phyloP scores from a whole-genome alignment of 2,888 invertebrate genomes.

The Hypena proboscidalis region DNA sequence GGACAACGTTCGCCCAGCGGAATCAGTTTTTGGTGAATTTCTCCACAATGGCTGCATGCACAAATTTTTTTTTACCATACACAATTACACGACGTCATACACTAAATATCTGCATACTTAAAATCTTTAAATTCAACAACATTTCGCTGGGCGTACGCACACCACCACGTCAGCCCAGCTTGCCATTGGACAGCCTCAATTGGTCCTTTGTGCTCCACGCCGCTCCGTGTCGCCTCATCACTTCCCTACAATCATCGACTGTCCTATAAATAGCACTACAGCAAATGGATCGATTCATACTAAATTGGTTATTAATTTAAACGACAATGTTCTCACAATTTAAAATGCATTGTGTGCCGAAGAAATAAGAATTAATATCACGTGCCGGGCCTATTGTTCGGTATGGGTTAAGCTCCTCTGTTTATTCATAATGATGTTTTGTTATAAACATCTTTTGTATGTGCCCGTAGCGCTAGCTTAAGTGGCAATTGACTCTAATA shows the following conservation, averaged over 20 bases:
- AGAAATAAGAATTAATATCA: conserved; percentile 38
- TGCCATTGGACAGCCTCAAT: conserved; percentile 70
- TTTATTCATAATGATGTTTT: conserved; percentile 32
- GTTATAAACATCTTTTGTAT: conserved; percentile 25
- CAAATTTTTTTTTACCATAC: too few species aligned
- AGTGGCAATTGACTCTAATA: conserved; percentile 18
- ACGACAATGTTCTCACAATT: conserved; percentile 43
- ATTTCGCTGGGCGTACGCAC: too few species aligned
- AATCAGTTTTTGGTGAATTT: too few species aligned
- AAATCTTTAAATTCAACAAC: too few species aligned
- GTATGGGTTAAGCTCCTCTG: conserved; percentile 22
- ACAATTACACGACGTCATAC: too few species aligned
- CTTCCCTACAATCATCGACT: conserved; percentile 59
- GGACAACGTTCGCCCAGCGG: too few species aligned
- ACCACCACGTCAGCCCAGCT: conserved; percentile 48
- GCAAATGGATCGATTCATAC: conserved; percentile 64
- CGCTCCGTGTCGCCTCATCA: conserved; percentile 56
- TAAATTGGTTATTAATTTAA: conserved; percentile 58
- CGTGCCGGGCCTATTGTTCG: conserved; percentile 25
- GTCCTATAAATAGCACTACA: conserved; percentile 65
- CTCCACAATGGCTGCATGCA: too few species aligned
- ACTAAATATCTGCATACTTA: too few species aligned
- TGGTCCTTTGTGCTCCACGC: conserved; percentile 64
- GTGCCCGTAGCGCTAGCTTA: conserved; percentile 16
- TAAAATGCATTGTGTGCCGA: conserved; percentile 34